phyloP scores from a whole-genome alignment of 2,888 invertebrate genomes.

The Ophioninae sp. region DNA sequence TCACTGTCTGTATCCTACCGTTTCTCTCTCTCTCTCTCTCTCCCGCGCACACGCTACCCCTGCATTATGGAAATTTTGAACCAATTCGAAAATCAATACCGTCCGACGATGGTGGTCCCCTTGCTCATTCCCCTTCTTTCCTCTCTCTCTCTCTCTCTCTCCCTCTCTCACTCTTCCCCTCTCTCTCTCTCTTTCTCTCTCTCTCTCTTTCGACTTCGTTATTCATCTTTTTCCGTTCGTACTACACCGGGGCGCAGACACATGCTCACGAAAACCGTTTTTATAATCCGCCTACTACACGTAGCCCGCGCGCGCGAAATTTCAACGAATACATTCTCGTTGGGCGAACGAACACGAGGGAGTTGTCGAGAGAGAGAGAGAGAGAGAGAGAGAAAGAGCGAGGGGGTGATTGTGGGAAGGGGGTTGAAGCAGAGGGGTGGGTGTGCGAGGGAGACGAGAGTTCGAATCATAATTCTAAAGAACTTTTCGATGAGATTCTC shows the following conservation, averaged over 20 bases:
- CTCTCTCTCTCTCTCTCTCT: constrained; percentile 22
- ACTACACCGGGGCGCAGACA: constrained; percentile 28
- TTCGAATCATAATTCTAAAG: constrained; percentile 31
- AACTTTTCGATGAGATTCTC: constrained; percentile 24
- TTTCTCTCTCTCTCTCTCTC: constrained; percentile 34
- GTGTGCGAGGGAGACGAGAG: background rate
- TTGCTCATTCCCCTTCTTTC: constrained; percentile 44
- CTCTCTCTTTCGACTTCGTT: constrained; percentile 48
- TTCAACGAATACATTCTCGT: constrained; percentile 36
- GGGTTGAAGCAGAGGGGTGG: background rate
- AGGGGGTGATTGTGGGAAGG: no score
- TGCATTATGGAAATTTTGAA: constrained; percentile 81
- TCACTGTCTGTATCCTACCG: constrained; percentile 30
- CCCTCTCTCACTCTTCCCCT: constrained; percentile 18
- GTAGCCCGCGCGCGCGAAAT: constrained; percentile 36
- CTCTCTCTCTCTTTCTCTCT: constrained; percentile 33
- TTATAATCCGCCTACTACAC: constrained; percentile 43
- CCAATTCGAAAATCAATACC: constrained; percentile 81
- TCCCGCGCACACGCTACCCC: constrained; percentile 58
- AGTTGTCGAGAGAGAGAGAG: background rate
- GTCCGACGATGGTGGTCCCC: constrained; percentile 65
- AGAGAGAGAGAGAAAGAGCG: no score
- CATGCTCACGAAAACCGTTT: constrained; percentile 38
- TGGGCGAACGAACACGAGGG: background rate
- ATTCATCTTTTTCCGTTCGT: constrained; percentile 45